Evolutionary conservation across 53 echinoderm and acorn worm genomes (phyloP), one percentile per base, ranked within the genome.

Genomic region (Echinometra lucunter): DNA sequence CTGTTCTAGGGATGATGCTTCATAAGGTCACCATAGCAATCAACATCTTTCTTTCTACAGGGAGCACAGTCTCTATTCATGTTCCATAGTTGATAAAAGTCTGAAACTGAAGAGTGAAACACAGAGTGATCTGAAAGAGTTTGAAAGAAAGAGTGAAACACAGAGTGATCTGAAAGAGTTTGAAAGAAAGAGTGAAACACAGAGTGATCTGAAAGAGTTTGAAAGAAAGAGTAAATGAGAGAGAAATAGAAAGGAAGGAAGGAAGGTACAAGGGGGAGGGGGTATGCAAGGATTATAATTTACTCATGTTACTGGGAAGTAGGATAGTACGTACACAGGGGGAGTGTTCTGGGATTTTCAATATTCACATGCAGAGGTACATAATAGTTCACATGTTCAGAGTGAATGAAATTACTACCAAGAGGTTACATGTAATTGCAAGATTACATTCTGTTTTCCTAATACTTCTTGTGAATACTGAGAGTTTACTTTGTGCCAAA

Each of bases 11-110:
- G 81, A 42, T 81, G 81, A 81, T 44, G 81, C 81, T 44, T 17
- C 81, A 81, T 81, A 81, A 81, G 81, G 81, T 81, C 81, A 81
- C 44, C 44, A 44, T 44, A 81, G 81, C 81, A 21, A 81, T 81
- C 81, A 81, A 21, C 81, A 81, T 81, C 81, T 81, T 44, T 63
- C 19, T n/a, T n/a, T 42, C 44, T 19, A 15, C 81, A 18, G 81
- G 42, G 81, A 81, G 74, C 74, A 4, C 53, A 74, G 63, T 27
- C 63, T 63, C 19, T 53, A 19, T 63, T 25, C 60, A 60, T 60
- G 60, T 60, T 60, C 23, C 23, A 23, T 5, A 60, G 60, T n/a
- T 67, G 67, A 32, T 67, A 67, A 67, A 30, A 67, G 67, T 28
- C 30, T 10, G 67, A 67, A 67, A 67, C 8, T 28, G 34, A 15